Conservation (phyloP, 2,888 invertebrate genomes). For the Andrena haemorrhoa region DNA sequence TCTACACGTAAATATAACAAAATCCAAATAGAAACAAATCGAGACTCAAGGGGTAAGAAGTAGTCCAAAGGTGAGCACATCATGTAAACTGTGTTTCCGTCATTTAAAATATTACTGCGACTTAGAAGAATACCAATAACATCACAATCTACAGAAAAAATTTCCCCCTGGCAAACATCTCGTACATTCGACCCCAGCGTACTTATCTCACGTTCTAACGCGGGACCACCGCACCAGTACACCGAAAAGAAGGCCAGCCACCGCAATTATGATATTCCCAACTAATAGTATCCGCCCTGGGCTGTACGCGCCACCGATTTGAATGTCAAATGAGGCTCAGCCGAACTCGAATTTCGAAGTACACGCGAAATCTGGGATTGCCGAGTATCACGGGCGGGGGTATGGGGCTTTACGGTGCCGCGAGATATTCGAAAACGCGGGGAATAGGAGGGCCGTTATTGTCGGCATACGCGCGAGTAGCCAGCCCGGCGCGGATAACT, state of each 20-base stretch:
- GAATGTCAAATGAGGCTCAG: slow-evolving; percentile 22
- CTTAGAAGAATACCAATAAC: too few species aligned
- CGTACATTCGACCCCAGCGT: too few species aligned
- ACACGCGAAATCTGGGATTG: slow-evolving; percentile 56
- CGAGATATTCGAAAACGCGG: slow-evolving; percentile 68
- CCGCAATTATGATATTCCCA: background rate
- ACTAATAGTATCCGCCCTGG: background rate
- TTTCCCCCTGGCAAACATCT: too few species aligned
- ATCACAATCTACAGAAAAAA: too few species aligned
- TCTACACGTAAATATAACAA: too few species aligned
- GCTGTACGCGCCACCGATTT: slow-evolving; percentile 15
- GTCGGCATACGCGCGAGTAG: slow-evolving; percentile 56
- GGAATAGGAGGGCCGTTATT: slow-evolving; percentile 66
- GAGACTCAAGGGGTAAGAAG: too few species aligned
- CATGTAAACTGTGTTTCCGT: too few species aligned
- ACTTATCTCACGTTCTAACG: too few species aligned
- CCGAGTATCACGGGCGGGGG: slow-evolving; percentile 14
- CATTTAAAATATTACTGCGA: too few species aligned
- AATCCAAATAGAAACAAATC: too few species aligned
- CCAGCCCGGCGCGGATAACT: slow-evolving; percentile 55
- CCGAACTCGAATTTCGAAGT: slow-evolving; percentile 47
- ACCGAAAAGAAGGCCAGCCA: background rate
- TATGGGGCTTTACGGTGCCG: slow-evolving; percentile 52
- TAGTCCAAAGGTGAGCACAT: too few species aligned
- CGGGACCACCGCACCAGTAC: too few species aligned